These are phyloP conservation scores for Oxystoma pomonae DNA, from an alignment of 2,888 invertebrate genomes.

Conservation along the genomic window DNA sequence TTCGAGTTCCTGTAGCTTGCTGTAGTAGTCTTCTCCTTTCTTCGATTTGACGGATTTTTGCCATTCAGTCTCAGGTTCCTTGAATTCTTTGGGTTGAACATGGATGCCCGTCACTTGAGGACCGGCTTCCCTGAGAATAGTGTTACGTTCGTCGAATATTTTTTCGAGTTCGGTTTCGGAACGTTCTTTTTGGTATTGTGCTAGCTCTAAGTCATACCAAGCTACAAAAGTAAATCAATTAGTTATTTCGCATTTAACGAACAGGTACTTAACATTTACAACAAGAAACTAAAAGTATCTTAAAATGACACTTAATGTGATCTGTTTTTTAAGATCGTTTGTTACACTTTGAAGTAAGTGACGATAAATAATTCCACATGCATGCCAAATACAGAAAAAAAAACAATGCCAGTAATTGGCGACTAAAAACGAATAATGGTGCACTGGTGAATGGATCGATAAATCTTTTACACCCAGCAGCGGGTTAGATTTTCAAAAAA, in stretches of 20 bases:
- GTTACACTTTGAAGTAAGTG: no score
- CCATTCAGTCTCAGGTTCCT: slow-evolving; percentile 80
- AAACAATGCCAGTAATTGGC: no score
- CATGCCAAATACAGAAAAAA: no score
- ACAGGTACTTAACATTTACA: background rate
- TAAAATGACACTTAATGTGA: no score
- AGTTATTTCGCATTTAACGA: background rate
- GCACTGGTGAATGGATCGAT: no score
- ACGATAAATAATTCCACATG: no score
- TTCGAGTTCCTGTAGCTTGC: slow-evolving; percentile 75
- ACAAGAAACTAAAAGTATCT: no score
- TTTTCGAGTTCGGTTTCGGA: slow-evolving; percentile 80
- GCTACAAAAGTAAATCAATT: slow-evolving; percentile 51
- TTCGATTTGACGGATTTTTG: slow-evolving; percentile 76
- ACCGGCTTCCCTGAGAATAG: slow-evolving; percentile 60
- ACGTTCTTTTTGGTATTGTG: slow-evolving; percentile 79
- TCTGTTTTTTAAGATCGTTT: no score
- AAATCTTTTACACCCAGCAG: no score
- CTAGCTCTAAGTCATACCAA: slow-evolving; percentile 88
- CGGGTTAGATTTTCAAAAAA: no score
- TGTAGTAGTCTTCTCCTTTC: slow-evolving; percentile 79
- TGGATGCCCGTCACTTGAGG: slow-evolving; percentile 51
- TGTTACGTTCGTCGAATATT: slow-evolving; percentile 81
- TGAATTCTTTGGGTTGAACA: slow-evolving; percentile 58
- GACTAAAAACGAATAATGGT: no score